Percentiles rank a stretch among this genome's conserved stretches.
Evolutionary conservation across 2,888 invertebrate species (phyloP).

Genomic region (Noctua fimbriata): DNA sequence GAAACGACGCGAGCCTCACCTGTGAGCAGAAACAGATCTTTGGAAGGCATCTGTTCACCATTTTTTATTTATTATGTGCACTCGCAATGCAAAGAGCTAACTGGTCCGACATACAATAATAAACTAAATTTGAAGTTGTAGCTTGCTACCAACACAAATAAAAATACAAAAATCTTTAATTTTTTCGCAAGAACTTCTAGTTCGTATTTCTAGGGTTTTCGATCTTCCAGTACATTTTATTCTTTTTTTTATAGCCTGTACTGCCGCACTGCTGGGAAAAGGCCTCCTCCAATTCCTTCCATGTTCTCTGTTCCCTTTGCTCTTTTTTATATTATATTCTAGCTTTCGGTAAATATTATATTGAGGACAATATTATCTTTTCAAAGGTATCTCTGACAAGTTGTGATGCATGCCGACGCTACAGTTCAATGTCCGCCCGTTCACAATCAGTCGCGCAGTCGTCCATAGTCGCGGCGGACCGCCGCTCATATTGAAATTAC

Average conservation of each 20-base stretch:
- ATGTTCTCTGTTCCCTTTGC: no score
- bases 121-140: no score
- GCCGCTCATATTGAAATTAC: conserved; percentile 67
- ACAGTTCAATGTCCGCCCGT: conserved; percentile 22
- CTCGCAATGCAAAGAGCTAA: neutral
- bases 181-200: neutral
- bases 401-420: conserved; percentile 28
- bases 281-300: no score
- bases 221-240: no score
- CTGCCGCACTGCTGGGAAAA: no score
- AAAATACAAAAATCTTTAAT: neutral
- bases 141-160: no score
- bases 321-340: no score
- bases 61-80: neutral
- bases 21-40: no score
- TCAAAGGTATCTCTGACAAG: neutral
- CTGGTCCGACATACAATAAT: neutral
- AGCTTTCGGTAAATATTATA: neutral
- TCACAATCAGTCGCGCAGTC: conserved; percentile 35
- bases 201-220: neutral
- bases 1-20: neutral
- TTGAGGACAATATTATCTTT: no score
- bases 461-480: conserved; percentile 49
- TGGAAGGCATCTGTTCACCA: no score
- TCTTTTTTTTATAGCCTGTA: no score